Evolutionary conservation across 2,888 invertebrate genomes (phyloP), one percentile per base, ranked within the genome.

Genomic region (Caenorhabditis afra): DNA sequence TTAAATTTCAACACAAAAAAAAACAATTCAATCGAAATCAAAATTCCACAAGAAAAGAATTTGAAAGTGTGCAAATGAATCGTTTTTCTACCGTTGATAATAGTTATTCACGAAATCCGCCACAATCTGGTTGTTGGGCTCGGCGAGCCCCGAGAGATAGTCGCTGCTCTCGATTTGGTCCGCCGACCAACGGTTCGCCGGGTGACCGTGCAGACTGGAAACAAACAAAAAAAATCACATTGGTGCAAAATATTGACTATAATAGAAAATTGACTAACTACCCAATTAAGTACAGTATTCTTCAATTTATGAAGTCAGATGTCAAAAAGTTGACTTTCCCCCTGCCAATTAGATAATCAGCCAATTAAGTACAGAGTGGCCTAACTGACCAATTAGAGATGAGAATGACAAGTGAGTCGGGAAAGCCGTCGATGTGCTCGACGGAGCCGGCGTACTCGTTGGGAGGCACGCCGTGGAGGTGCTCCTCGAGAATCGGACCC

Each of bases 381-480:
- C n/a, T n/a, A n/a, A n/a, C n/a, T n/a, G n/a, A n/a, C 77, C 77
- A 77, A 45, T 77, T 77, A 8, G 47, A 10, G 12, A 77, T 77
- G 0, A 77, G 39, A 4, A 52, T 52, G 0, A 52, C 37, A 0
- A 77, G 39, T 1, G 64, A 59, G 5, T 58, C 53, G 18, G 77
- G 77, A 49, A 16, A 77, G 8, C 59, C 65, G 39, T 70, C 77
- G 52, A 65, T 68, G 5, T 44, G 16, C 14, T 55, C 62, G n/a
- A 77, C 77, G 0, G 11, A 23, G 29, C 65, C 47, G 22, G 70
- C 65, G 29, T 29, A 29, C 22, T 70, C 70, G n/a, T 52, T 18
- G 4, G 59, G 59, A 3, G 29, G 3, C 8, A 52, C 29, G 39
- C 58, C 50, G 18, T 44, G 57, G 3, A 58, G 35, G 49, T 57